Conservation (phyloP, 2,113 vertebrate genomes). For the Tiliqua scincoides region DNA sequence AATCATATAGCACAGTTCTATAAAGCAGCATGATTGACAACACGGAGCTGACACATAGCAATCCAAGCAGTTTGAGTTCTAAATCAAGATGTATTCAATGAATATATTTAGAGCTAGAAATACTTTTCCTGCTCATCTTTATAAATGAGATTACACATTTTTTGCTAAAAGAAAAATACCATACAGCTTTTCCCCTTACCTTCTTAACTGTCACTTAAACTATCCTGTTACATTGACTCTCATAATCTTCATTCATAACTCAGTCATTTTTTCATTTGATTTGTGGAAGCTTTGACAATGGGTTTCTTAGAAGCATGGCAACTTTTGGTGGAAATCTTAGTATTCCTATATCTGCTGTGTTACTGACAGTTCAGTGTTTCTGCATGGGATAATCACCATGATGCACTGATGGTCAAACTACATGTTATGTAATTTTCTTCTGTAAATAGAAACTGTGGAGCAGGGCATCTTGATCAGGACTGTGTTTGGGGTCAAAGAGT, state of each 20-base stretch:
- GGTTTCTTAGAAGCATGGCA: accelerated
- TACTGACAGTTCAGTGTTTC: background rate
- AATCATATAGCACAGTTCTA: slow-evolving; percentile 9
- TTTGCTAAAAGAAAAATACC: background rate
- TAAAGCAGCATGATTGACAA: slow-evolving; percentile 29
- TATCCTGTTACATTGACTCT: background rate
- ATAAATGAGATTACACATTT: slow-evolving; percentile 29
- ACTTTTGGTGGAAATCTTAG: background rate
- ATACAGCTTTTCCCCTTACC: background rate
- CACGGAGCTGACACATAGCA: slow-evolving; percentile 16
- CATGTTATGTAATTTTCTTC: too few relatives aligned
- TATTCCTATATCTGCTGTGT: background rate
- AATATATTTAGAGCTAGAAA: slow-evolving; percentile 15
- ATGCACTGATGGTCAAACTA: too few relatives aligned
- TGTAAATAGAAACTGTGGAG: too few relatives aligned
- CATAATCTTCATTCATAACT: background rate
- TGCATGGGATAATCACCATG: background rate
- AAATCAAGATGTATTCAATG: background rate
- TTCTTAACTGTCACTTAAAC: slow-evolving; percentile 16
- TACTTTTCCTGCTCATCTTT: slow-evolving; percentile 31
- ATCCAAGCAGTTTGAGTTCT: background rate
- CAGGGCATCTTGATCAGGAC: too few relatives aligned
- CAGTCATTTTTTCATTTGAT: accelerated
- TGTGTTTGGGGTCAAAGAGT: too few relatives aligned
- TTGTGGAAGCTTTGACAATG: background rate